Evolutionary conservation across 1,140 invertebrate genomes (phyloP).

Genomic region (Drosophila micromelanica): DNA sequence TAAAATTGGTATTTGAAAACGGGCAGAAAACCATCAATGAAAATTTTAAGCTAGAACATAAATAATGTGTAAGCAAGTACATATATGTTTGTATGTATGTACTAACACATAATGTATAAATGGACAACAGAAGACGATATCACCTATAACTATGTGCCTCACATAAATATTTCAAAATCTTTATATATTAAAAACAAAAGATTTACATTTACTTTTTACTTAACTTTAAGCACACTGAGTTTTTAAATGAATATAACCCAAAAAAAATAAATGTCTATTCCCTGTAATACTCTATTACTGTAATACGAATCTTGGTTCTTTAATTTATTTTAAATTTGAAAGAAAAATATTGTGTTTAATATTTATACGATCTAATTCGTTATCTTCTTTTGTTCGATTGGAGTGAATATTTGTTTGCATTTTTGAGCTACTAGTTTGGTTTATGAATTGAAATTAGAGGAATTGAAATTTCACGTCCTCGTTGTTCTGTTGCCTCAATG

Average conservation of each 20-base stretch:
- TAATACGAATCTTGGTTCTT: no score
- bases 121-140: conserved; percentile 8
- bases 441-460: no score
- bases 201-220: background rate
- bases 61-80: background rate
- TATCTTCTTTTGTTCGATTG: no score
- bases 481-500: no score
- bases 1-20: conserved; percentile 8
- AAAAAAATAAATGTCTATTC: no score
- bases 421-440: no score
- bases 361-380: no score
- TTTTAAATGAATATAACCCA: background rate
- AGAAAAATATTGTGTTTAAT: no score
- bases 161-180: conserved; percentile 18
- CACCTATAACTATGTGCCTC: conserved; percentile 12
- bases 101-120: background rate
- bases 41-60: conserved; percentile 13
- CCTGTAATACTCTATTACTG: no score
- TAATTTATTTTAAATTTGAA: no score
- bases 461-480: no score
- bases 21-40: conserved; percentile 4
- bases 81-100: conserved; percentile 13
- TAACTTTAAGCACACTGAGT: background rate
- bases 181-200: background rate
- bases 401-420: no score